These are phyloP conservation scores for Sesamia nonagrioides DNA, from an alignment of 1,140 invertebrate species.

Conservation along the genomic window DNA sequence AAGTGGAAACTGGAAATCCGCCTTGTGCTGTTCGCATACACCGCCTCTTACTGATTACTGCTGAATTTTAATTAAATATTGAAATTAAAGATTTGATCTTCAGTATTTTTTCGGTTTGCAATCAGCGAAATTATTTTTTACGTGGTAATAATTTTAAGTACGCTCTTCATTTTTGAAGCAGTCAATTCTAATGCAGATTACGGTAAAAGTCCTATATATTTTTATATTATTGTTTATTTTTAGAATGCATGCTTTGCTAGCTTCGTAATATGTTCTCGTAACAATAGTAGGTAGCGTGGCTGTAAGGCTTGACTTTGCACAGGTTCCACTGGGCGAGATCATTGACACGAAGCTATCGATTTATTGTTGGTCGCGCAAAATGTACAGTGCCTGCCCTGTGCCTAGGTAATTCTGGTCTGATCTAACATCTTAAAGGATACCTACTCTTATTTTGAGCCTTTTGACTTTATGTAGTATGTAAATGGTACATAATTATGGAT, in stretches of 20 bases:
- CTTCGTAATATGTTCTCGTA: neutral
- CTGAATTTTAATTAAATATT: constrained; percentile 34
- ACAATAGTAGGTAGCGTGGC: neutral
- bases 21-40: constrained; percentile 29
- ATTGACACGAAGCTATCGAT: constrained; percentile 56
- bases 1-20: constrained; percentile 44
- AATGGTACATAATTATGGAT: neutral
- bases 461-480: constrained; percentile 10
- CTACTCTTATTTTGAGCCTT: no score
- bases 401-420: constrained; percentile 21
- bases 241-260: neutral
- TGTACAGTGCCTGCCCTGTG: constrained; percentile 18
- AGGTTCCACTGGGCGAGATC: constrained; percentile 45
- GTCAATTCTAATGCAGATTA: neutral
- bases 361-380: constrained; percentile 50
- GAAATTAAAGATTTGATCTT: neutral
- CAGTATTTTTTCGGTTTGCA: neutral
- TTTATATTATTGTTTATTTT: neutral
- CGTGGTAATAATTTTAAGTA: neutral
- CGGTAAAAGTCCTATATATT: neutral
- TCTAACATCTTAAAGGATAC: no score
- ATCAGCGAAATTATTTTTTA: neutral
- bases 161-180: neutral
- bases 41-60: constrained; percentile 20
- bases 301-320: constrained; percentile 19